Percentiles rank a stretch among this genome's conserved stretches.
Conservation (phyloP, 2,113 vertebrate genomes). For the Meriones unguiculatus region DNA sequence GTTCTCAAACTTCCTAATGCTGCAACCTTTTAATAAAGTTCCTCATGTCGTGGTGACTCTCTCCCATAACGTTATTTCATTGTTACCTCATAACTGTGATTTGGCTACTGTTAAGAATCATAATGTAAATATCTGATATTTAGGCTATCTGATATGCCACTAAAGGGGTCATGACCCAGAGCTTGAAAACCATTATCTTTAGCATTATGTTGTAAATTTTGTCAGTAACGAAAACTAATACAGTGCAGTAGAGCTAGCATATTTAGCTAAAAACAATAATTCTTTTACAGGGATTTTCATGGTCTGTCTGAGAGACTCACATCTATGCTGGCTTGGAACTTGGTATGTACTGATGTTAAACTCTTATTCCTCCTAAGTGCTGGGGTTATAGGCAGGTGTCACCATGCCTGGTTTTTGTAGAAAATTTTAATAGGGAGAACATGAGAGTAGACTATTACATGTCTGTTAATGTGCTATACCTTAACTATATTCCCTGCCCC, state of each 20-base stretch:
- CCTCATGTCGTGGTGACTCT: background rate
- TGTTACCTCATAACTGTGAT: background rate
- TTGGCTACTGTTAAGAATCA: background rate
- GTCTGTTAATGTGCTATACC: background rate
- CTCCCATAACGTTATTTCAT: background rate
- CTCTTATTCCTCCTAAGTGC: background rate
- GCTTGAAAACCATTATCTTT: background rate
- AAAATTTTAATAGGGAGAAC: slow-evolving; percentile 11
- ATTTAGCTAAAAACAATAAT: background rate
- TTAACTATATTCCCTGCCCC: background rate
- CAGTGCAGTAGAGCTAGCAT: background rate
- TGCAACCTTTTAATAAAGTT: background rate
- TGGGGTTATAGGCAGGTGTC: background rate
- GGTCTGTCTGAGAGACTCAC: background rate
- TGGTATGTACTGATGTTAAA: background rate
- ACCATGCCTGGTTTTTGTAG: background rate
- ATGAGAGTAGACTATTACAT: background rate
- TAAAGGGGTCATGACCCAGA: background rate
- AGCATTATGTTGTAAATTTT: too few relatives aligned
- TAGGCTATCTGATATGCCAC: background rate
- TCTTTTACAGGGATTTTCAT: background rate
- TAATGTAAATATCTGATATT: background rate
- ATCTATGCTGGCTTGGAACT: background rate
- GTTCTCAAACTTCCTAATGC: background rate
- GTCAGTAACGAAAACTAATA: background rate